Evolutionary conservation across 1,140 invertebrate genomes (phyloP).

Genomic region (Drosophila teissieri): DNA sequence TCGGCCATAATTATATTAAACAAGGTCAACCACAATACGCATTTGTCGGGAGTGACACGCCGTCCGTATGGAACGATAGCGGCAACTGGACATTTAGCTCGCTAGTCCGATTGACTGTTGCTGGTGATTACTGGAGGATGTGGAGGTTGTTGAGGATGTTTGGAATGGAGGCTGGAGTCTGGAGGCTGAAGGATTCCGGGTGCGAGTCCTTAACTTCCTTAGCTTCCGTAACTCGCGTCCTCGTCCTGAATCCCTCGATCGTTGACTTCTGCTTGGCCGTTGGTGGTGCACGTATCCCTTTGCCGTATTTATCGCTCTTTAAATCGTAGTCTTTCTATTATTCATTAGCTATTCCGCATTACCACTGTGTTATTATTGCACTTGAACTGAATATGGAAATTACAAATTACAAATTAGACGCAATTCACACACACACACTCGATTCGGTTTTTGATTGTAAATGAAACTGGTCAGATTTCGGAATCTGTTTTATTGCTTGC

Average conservation of each 20-base stretch:
- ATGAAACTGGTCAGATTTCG: slow-evolving; percentile 14
- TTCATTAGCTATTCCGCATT: slow-evolving; percentile 14
- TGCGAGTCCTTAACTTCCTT: slow-evolving; percentile 6
- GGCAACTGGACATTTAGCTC: slow-evolving; percentile 75
- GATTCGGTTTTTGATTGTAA: neutral
- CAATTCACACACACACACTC: slow-evolving; percentile 9
- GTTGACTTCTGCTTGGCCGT: slow-evolving; percentile 1
- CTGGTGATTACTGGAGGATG: slow-evolving; percentile 12
- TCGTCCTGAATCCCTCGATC: neutral
- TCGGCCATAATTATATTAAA: slow-evolving; percentile 85
- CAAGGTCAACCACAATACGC: slow-evolving; percentile 84
- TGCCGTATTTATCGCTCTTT: slow-evolving; percentile 2
- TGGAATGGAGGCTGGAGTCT: slow-evolving; percentile 2
- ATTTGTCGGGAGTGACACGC: slow-evolving; percentile 84
- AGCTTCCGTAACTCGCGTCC: neutral
- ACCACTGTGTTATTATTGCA: slow-evolving; percentile 31
- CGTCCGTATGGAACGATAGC: slow-evolving; percentile 80
- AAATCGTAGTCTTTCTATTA: slow-evolving; percentile 24
- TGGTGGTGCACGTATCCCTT: neutral
- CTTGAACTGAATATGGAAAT: slow-evolving; percentile 6
- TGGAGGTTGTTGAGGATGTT: neutral
- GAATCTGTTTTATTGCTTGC: neutral
- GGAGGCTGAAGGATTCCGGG: slow-evolving; percentile 16
- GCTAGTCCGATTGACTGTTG: slow-evolving; percentile 46
- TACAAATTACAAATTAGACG: slow-evolving; percentile 20